Evolutionary conservation across 2,797 vertebrate species (phyloP).

Genomic region (Thalassophryne amazonica): DNA sequence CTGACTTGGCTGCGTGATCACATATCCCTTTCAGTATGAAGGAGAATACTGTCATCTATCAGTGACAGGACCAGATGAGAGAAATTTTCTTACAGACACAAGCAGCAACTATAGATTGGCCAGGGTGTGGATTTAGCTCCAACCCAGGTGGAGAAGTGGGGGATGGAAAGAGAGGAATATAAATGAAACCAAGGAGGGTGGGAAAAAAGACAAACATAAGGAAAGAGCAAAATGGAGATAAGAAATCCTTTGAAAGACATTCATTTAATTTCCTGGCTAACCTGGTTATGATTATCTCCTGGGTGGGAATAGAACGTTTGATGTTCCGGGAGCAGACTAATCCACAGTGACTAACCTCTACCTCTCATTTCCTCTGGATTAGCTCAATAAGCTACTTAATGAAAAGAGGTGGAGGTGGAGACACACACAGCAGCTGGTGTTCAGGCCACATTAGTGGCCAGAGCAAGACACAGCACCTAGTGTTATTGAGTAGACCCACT

Average conservation of each 20-base stretch:
- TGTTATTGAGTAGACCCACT: too few relatives aligned
- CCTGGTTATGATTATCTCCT: conserved; percentile 79
- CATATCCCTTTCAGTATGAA: conserved; percentile 16
- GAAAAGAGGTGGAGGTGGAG: conserved; percentile 41
- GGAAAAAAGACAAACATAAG: conserved; percentile 59
- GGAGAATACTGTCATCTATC: conserved; percentile 25
- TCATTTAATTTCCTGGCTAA: conserved; percentile 80
- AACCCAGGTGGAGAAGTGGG: conserved; percentile 27
- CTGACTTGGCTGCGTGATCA: conserved; percentile 27
- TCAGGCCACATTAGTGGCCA: too few relatives aligned
- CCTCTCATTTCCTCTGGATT: conserved; percentile 89
- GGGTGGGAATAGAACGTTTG: conserved; percentile 87
- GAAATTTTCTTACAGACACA: conserved; percentile 45
- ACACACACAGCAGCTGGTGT: conserved; percentile 8
- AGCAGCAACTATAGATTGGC: conserved; percentile 34
- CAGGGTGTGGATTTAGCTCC: conserved; percentile 8
- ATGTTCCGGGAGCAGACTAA: conserved; percentile 78
- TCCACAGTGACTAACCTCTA: conserved; percentile 85
- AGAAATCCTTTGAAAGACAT: conserved; percentile 58
- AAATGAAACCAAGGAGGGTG: conserved; percentile 32
- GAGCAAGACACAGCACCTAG: too few relatives aligned
- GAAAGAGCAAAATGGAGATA: conserved; percentile 57
- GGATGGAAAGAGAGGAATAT: conserved; percentile 1
- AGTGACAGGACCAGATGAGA: conserved; percentile 34
- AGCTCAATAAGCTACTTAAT: conserved; percentile 79